Percentiles rank a stretch among this genome's conserved stretches.
phyloP scores from a whole-genome alignment of 2,797 vertebrate species.

The Ctenosaura bakeri region DNA sequence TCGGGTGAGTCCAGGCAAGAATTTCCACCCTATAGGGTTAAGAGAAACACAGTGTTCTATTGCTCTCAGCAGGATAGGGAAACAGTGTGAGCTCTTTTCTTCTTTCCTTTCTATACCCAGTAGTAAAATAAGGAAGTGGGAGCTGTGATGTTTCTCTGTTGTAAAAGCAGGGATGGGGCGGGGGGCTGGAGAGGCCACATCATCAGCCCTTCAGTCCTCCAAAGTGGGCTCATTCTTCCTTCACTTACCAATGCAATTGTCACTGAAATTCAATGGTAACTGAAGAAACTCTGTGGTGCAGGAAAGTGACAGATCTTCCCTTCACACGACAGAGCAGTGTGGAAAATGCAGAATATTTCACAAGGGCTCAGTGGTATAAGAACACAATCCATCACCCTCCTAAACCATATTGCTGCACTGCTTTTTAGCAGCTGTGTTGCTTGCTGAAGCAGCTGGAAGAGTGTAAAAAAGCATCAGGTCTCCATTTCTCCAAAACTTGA shows the following conservation, averaged over 20 bases:
- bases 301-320: background rate
- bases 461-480: constrained; percentile 41
- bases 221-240: too few species aligned
- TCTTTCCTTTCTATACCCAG: background rate
- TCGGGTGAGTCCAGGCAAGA: too few species aligned
- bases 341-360: background rate
- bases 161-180: too few species aligned
- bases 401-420: too few species aligned
- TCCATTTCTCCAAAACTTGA: constrained; percentile 45
- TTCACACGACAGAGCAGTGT: background rate
- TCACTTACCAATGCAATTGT: background rate
- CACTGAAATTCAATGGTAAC: background rate
- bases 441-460: too few species aligned
- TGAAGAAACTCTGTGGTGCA: background rate
- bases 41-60: constrained; percentile 19
- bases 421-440: too few species aligned
- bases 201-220: too few species aligned
- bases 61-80: constrained; percentile 25
- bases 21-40: constrained; percentile 16
- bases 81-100: background rate
- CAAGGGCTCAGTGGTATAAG: background rate
- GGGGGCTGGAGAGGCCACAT: too few species aligned
- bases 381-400: background rate
- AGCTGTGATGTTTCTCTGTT: background rate
- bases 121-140: background rate